These are phyloP conservation scores for Lasiommata megera DNA, from an alignment of 2,888 invertebrate genomes.

Conservation along the genomic window DNA sequence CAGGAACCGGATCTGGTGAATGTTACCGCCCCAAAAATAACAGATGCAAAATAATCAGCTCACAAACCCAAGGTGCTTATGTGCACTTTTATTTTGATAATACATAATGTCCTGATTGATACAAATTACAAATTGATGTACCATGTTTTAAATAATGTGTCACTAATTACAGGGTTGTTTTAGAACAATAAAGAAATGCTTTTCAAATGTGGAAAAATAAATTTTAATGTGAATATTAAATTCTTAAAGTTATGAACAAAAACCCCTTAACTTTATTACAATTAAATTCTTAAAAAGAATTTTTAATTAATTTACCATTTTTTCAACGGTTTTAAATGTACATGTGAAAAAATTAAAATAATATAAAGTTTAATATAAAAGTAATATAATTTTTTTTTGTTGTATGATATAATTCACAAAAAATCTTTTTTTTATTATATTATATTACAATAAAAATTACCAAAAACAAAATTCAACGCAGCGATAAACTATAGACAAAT, in stretches of 20 bases:
- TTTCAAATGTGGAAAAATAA: background rate
- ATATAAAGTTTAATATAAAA: no score
- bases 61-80: conserved; percentile 46
- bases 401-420: no score
- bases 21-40: no score
- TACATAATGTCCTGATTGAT: conserved; percentile 6
- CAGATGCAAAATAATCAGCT: conserved; percentile 15
- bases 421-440: no score
- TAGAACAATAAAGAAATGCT: conserved; percentile 18
- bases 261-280: background rate
- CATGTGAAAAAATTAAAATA: background rate
- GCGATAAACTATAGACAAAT: background rate
- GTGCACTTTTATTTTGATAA: conserved; percentile 40
- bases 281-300: conserved; percentile 7
- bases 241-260: background rate
- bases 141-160: background rate
- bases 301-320: background rate
- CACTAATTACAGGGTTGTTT: conserved; percentile 22
- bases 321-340: background rate
- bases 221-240: background rate
- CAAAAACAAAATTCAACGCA: background rate
- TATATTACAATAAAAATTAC: no score
- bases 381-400: no score
- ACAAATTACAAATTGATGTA: conserved; percentile 4
- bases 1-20: no score